Percentiles rank a stretch among this genome's conserved stretches.
phyloP scores from a whole-genome alignment of 1,140 invertebrate species.

The Popillia japonica region DNA sequence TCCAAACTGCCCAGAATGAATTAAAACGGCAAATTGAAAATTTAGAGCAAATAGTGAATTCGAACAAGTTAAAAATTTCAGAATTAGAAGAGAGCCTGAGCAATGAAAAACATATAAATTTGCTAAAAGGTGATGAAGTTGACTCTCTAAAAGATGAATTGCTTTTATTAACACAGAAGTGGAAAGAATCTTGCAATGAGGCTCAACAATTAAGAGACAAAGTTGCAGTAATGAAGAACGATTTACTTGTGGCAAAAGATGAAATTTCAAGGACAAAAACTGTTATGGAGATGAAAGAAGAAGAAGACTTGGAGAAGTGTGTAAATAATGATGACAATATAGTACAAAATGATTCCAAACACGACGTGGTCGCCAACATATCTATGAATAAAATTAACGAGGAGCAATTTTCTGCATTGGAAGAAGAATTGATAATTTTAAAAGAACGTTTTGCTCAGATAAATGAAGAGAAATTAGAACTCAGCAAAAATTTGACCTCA shows the following conservation, averaged over 20 bases:
- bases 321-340: conserved; percentile 34
- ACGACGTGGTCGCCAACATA: neutral
- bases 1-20: conserved; percentile 56
- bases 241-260: conserved; percentile 42
- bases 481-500: conserved; percentile 58
- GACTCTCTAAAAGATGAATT: conserved; percentile 62
- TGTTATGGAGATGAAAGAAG: conserved; percentile 5
- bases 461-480: conserved; percentile 61
- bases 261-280: conserved; percentile 27
- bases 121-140: conserved; percentile 55
- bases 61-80: conserved; percentile 58
- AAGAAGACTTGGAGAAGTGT: conserved; percentile 27
- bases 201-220: conserved; percentile 58
- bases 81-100: conserved; percentile 52
- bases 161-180: conserved; percentile 59
- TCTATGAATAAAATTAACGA: conserved; percentile 39
- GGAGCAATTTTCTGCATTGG: conserved; percentile 54
- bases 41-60: conserved; percentile 59
- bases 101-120: conserved; percentile 59
- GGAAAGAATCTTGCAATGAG: conserved; percentile 62
- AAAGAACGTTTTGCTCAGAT: conserved; percentile 64
- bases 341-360: conserved; percentile 35
- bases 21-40: conserved; percentile 59
- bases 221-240: conserved; percentile 40
- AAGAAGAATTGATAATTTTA: conserved; percentile 64